Conservation (phyloP, 2,888 invertebrate species). For the Stictocephala bisonia region DNA sequence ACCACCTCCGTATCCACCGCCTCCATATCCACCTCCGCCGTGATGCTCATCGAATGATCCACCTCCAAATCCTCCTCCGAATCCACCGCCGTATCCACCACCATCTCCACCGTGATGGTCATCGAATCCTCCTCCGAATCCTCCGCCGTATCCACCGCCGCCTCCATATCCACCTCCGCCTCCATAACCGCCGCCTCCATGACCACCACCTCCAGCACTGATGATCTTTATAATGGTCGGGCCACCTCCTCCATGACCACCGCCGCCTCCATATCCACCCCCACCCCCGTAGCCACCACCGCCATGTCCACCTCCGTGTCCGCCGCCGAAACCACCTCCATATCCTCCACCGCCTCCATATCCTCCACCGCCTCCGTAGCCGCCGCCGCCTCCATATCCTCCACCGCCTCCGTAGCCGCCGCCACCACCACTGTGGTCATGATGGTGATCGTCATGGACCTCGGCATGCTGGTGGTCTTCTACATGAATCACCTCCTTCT, state of each 20-base stretch:
- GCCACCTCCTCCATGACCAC: slow-evolving; percentile 14
- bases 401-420: slow-evolving; percentile 35
- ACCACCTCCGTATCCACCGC: slow-evolving; percentile 12
- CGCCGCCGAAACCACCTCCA: slow-evolving; percentile 19
- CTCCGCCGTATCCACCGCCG: slow-evolving; percentile 31
- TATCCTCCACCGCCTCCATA: slow-evolving; percentile 4
- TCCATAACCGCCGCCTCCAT: slow-evolving; percentile 37
- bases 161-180: slow-evolving; percentile 22
- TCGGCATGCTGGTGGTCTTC: slow-evolving; percentile 56
- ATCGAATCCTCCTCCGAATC: background rate
- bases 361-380: slow-evolving; percentile 4
- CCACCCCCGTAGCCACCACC: slow-evolving; percentile 2
- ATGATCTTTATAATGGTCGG: slow-evolving; percentile 5
- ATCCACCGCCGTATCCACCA: slow-evolving; percentile 18
- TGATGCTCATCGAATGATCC: slow-evolving; percentile 41
- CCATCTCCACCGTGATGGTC: slow-evolving; percentile 32
- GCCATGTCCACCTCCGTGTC: slow-evolving; percentile 31
- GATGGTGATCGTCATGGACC: slow-evolving; percentile 52
- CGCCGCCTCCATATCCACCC: slow-evolving; percentile 29
- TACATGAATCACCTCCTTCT: slow-evolving; percentile 58
- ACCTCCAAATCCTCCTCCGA: slow-evolving; percentile 3
- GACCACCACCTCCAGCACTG: slow-evolving; percentile 8
- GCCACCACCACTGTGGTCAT: slow-evolving; percentile 47
- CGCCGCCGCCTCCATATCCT: slow-evolving; percentile 17
- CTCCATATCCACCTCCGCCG: slow-evolving; percentile 46